Evolutionary conservation across 2,113 vertebrate species (phyloP).

Genomic region (Forbesichthys agassizii): DNA sequence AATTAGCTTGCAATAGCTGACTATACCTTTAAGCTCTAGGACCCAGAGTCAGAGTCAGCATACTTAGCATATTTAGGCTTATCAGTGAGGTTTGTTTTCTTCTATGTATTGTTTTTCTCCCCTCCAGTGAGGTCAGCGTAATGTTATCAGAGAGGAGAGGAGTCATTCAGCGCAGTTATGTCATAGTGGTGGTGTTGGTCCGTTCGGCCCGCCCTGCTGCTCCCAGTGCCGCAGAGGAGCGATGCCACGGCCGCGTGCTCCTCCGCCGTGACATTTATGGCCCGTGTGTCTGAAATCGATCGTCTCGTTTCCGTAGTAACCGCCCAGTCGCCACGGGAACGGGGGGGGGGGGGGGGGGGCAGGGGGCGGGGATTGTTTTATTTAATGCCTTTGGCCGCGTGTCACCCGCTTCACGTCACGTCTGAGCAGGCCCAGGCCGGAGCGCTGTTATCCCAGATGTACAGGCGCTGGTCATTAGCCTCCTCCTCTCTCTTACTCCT

Average conservation of each 20-base stretch:
- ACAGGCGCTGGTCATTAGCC: background rate
- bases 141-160: background rate
- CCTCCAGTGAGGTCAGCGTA: background rate
- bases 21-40: no score
- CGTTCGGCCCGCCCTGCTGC: no score
- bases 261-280: constrained; percentile 15
- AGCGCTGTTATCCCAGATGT: no score
- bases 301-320: constrained; percentile 36
- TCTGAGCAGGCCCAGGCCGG: background rate
- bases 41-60: background rate
- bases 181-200: background rate
- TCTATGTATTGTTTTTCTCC: background rate
- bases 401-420: constrained; percentile 8
- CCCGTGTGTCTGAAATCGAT: background rate
- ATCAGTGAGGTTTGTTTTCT: background rate
- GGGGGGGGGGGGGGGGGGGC: constrained; percentile 3
- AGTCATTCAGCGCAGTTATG: background rate
- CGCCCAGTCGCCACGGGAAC: background rate
- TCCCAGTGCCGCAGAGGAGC: no score
- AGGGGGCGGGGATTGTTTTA: constrained; percentile 9
- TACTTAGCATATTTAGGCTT: background rate
- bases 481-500: background rate
- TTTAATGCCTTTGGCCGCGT: constrained; percentile 3
- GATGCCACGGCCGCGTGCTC: background rate
- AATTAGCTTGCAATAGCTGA: no score